Evolutionary conservation across 2,113 vertebrate genomes (phyloP), one percentile per base, ranked within the genome.

Genomic region (Tragelaphus buxtoni): DNA sequence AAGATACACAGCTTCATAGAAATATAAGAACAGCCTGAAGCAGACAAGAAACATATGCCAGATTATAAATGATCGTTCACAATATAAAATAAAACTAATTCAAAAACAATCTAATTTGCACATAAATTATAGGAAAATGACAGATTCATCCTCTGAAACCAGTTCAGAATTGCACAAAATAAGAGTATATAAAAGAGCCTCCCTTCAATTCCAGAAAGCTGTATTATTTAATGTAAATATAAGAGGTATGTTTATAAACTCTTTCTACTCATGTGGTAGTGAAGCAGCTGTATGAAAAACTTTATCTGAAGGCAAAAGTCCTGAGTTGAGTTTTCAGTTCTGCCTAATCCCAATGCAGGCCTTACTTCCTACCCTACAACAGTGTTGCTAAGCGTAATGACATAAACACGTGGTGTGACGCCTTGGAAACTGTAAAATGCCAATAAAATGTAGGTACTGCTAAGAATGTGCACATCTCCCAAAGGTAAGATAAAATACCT

Each of bases 41-140:
- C 22, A 86, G 81, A 91, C 63, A 74, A 86, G 26, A 92, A 95
- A 61, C 61, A 90, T 53, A 79, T 82, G 65, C 56, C 85, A 91
- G 74, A 96, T 91, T 51, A 80, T 47, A 93, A 94, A 83, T 90
- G 26, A 95, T 76, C 89, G 47, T 22, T 18, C 39, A 83, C 69
- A 80, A 90, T 77, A 72, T 55, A 88, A 97, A 97, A 90, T 87
- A 92, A 96, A 85, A 51, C 12, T 35, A 95, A 96, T 94, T 95
- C 18, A 81, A 96, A 80, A 96, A 32, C 94, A 89, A 51, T 79
- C 51, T n/a, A n/a, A 79, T 79, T 72, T 89, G 24, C 45, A 55
- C 47, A 91, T 81, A 96, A 94, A 96, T 92, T 53, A 5, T 35
- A 65, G 69, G 28, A 61, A 80, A 94, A 94, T 9, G 51, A 85